Conservation (phyloP, 2,113 vertebrate genomes). For the Esox niger region DNA sequence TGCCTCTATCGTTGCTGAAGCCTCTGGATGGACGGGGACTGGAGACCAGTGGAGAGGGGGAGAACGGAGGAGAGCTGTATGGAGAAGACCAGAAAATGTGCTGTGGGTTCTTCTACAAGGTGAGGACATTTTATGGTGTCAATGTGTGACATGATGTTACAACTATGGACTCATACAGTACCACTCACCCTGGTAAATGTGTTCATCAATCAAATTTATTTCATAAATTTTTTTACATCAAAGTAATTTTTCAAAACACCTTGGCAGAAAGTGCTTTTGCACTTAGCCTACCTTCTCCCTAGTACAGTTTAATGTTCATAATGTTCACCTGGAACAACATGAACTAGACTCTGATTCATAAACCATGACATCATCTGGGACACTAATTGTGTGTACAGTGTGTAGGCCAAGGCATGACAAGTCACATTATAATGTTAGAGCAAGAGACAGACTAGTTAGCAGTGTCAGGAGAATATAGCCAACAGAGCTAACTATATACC, state of each 20-base stretch:
- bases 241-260: too few species aligned
- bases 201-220: too few species aligned
- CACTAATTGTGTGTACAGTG: slow-evolving; percentile 21
- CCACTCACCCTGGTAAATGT: too few species aligned
- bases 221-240: too few species aligned
- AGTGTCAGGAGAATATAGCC: not conserved
- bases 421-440: not conserved
- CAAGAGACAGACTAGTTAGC: not conserved
- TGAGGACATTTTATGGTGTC: slow-evolving; percentile 34
- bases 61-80: slow-evolving; percentile 60
- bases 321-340: too few species aligned
- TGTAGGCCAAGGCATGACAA: slow-evolving; percentile 21
- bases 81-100: slow-evolving; percentile 92
- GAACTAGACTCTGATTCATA: slow-evolving; percentile 6
- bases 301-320: too few species aligned
- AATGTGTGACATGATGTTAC: too few species aligned
- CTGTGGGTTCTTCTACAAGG: slow-evolving; percentile 98
- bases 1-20: slow-evolving; percentile 82
- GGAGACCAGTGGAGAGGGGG: slow-evolving; percentile 71
- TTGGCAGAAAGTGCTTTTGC: too few species aligned
- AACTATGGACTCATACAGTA: too few species aligned
- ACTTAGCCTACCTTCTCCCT: too few species aligned
- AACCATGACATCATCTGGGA: slow-evolving; percentile 33
- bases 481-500: not conserved
- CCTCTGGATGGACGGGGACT: slow-evolving; percentile 65